Percentiles rank a stretch among this genome's conserved stretches.
Evolutionary conservation across 2,888 invertebrate species (phyloP).

Genomic region (Drosophila histrio): DNA sequence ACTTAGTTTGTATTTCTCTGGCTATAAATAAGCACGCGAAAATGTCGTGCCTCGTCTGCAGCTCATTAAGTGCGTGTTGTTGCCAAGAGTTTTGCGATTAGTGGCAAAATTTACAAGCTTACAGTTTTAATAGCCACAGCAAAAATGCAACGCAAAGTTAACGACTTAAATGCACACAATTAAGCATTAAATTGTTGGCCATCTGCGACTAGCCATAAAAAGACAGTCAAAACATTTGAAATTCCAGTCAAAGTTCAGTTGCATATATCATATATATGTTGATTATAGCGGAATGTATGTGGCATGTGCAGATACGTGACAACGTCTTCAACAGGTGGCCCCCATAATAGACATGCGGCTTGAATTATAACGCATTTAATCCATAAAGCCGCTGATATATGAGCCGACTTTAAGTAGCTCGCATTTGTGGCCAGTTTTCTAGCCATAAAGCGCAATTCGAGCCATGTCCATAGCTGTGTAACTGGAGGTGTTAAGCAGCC

Average conservation of each 20-base stretch:
- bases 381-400: constrained; percentile 68
- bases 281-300: constrained; percentile 8
- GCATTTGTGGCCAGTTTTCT: constrained; percentile 46
- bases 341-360: constrained; percentile 16
- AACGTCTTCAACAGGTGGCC: constrained; percentile 62
- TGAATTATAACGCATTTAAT: constrained; percentile 68
- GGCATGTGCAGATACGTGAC: constrained; percentile 52
- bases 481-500: constrained; percentile 45
- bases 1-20: constrained; percentile 11
- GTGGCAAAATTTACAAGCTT: constrained; percentile 15
- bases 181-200: constrained; percentile 6
- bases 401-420: constrained; percentile 65
- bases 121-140: constrained; percentile 14
- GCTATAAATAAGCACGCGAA: constrained; percentile 45
- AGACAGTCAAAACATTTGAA: constrained; percentile 3
- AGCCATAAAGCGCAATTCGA: constrained; percentile 46
- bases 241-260: constrained; percentile 27
- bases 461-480: constrained; percentile 12
- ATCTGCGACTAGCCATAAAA: constrained; percentile 8
- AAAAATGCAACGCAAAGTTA: constrained; percentile 16
- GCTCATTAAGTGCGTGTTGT: constrained; percentile 65
- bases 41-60: constrained; percentile 40
- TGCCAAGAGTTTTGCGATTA: constrained; percentile 22
- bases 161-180: constrained; percentile 26
- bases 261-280: constrained; percentile 6